Evolutionary conservation across 2,888 invertebrate genomes (phyloP).

Genomic region (Lamellibrachia satsuma): DNA sequence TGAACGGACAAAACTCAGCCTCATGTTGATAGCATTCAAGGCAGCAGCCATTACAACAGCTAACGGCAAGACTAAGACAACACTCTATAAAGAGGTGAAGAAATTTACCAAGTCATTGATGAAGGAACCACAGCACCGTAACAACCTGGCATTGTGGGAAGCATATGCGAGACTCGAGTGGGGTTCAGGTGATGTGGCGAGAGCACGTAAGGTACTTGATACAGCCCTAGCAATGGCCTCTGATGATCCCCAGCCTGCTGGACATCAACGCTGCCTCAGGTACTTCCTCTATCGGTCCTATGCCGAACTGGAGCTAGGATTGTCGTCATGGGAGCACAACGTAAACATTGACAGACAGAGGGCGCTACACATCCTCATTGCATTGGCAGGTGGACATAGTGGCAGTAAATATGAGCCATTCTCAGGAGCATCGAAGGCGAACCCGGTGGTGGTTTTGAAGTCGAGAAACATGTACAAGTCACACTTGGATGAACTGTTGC

Average conservation of each 20-base stretch:
- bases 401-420: not conserved
- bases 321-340: not conserved
- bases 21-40: not conserved
- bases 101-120: slow-evolving; percentile 59
- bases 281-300: slow-evolving; percentile 34
- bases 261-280: not conserved
- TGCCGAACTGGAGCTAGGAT: slow-evolving; percentile 36
- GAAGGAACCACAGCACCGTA: slow-evolving; percentile 59
- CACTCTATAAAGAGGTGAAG: slow-evolving; percentile 51
- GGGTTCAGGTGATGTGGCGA: slow-evolving; percentile 52
- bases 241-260: not conserved
- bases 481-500: slow-evolving; percentile 13
- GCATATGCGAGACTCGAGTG: slow-evolving; percentile 57
- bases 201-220: slow-evolving; percentile 55
- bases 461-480: slow-evolving; percentile 30
- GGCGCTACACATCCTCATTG: not conserved
- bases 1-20: slow-evolving; percentile 17
- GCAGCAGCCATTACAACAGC: not conserved
- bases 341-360: not conserved
- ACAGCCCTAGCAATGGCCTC: slow-evolving; percentile 50
- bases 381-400: not conserved
- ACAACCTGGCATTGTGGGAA: slow-evolving; percentile 60
- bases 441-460: slow-evolving; percentile 20
- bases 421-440: not conserved
- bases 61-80: slow-evolving; percentile 25